Evolutionary conservation across 2,113 vertebrate genomes (phyloP), one percentile per base, ranked within the genome.

Genomic region (Leiothrix lutea): DNA sequence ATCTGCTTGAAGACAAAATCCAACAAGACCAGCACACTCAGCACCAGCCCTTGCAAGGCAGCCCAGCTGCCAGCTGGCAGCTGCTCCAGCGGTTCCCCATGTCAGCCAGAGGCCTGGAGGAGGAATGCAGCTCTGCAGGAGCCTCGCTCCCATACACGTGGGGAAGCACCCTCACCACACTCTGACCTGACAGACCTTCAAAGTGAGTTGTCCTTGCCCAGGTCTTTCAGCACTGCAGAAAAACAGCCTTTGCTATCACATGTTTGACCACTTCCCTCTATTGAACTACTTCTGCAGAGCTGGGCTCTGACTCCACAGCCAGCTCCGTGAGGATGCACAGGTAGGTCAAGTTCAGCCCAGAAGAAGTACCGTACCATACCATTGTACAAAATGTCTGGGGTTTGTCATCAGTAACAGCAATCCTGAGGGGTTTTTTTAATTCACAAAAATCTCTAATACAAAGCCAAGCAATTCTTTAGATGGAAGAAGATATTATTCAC

Each of bases 141-240:
- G 47, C 38, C 22, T 9, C 0, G 0, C 33, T 64, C 65, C 28
- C 67, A 23, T 2, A 6, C 20, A 7, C 0, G 0, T 7, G 14
- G 38, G 18, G 25, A 80, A 89, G 35, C 12, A 26, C 23, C 40
- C 50, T 69, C 64, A 65, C 14, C 28, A 40, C 28, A 40, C 38
- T 31, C 47, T 17, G 0, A 11, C 31, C 45, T 54, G 26, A 44
- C 3, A 86, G n/a, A 23, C 20, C 16, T 67, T 62, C 40, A 50
- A 74, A 86, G 45, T 6, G 2, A 66, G 16, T 6, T 40, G 25
- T 21, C 60, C 48, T 86, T 58, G 45, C 28, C 44, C 40, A 40
- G 29, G 26, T 47, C 47, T 84, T 77, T 9, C 28, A n/a, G 25
- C n/a, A 44, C 20, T 20, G 24, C 33, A 84, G 22, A 45, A 48